A percentile compares a stretch with the other conserved stretches of the same genome.
Conservation (phyloP, 2,888 invertebrate species). For the Physocephala rufipes region DNA sequence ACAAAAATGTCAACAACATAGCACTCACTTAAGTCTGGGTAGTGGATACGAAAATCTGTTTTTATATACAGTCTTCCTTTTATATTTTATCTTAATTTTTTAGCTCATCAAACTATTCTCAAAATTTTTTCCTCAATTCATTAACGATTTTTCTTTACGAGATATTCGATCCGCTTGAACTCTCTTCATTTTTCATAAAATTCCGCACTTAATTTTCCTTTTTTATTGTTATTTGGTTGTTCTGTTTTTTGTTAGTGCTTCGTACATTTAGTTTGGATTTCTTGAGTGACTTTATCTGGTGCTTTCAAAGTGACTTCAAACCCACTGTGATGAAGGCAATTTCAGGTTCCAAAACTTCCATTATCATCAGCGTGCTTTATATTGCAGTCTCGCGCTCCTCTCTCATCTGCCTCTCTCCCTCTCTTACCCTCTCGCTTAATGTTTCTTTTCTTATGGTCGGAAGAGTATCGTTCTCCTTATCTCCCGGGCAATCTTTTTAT, state of each 20-base stretch:
- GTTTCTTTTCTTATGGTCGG: too few species aligned
- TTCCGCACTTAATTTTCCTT: slow-evolving; percentile 25
- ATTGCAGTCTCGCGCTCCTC: too few species aligned
- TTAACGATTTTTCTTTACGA: slow-evolving; percentile 16
- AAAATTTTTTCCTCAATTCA: slow-evolving; percentile 31
- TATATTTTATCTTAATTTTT: slow-evolving; percentile 11
- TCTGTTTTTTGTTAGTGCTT: neutral
- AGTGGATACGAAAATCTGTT: neutral
- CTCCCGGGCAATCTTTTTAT: too few species aligned
- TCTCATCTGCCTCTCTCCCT: too few species aligned
- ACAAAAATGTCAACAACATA: too few species aligned
- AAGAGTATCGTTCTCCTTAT: too few species aligned
- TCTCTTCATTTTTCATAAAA: slow-evolving; percentile 16
- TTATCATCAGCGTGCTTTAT: neutral
- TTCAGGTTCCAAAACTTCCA: neutral
- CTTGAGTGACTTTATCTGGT: neutral
- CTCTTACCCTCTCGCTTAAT: too few species aligned
- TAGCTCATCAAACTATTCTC: slow-evolving; percentile 28
- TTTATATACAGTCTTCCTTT: neutral
- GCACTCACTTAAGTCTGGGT: neutral
- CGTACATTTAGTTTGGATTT: neutral
- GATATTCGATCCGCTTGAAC: neutral
- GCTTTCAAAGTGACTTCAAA: neutral
- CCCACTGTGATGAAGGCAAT: slow-evolving; percentile 22
- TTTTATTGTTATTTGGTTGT: too few species aligned